Percentiles rank a stretch among this genome's conserved stretches.
Conservation (phyloP, 2,888 invertebrate genomes). For the Limnephilus lunatus region DNA sequence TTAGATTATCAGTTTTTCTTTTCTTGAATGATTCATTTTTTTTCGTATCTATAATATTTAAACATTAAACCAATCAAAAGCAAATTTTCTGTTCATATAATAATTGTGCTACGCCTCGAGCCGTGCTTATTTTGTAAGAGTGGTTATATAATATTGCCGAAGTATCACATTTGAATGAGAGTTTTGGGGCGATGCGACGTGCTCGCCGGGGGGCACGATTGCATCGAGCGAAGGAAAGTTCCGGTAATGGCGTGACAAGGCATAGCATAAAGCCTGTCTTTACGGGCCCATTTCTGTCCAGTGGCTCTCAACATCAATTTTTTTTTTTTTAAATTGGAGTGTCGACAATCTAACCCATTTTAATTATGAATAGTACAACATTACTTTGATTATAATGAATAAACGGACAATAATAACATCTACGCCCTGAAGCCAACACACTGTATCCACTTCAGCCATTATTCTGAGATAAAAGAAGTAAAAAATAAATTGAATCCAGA, state of each 20-base stretch:
- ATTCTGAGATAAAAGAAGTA: no score
- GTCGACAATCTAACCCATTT: background rate
- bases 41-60: no score
- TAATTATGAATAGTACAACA: background rate
- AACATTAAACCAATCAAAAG: background rate
- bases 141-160: conserved; percentile 25
- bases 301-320: background rate
- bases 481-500: no score
- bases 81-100: background rate
- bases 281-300: background rate
- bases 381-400: no score
- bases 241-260: conserved; percentile 13
- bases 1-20: no score
- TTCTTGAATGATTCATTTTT: no score
- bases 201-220: conserved; percentile 51
- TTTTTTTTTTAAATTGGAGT: background rate
- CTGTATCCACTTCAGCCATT: no score
- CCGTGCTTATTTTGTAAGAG: conserved; percentile 30
- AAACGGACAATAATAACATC: no score
- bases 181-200: conserved; percentile 48
- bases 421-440: no score
- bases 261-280: conserved; percentile 10
- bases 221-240: conserved; percentile 57
- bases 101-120: background rate
- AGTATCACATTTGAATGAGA: conserved; percentile 40